Percentiles rank a stretch among this genome's conserved stretches.
Conservation (phyloP, 2,888 invertebrate genomes). For the Heliconius erato region DNA sequence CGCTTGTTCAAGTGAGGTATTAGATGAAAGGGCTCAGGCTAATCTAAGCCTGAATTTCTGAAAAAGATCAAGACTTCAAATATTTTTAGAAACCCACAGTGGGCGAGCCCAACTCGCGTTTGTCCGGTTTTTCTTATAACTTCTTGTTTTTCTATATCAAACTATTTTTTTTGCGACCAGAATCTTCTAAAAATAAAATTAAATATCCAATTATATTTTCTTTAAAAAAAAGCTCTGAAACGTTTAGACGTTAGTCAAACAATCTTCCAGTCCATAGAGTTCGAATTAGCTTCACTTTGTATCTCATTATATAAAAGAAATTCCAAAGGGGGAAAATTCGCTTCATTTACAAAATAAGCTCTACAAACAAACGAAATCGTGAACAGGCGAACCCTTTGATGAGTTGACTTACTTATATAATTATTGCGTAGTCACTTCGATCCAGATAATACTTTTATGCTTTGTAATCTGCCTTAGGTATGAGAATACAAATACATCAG, state of each 20-base stretch:
- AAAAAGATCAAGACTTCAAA: too few species aligned
- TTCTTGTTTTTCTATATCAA: too few species aligned
- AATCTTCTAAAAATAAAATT: not conserved
- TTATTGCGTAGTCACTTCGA: not conserved
- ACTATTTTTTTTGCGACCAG: too few species aligned
- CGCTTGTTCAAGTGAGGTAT: too few species aligned
- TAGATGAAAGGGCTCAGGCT: too few species aligned
- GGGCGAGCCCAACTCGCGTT: too few species aligned
- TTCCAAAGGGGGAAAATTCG: slow-evolving; percentile 56
- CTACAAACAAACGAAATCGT: slow-evolving; percentile 37
- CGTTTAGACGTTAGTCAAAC: slow-evolving; percentile 67
- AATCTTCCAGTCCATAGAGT: slow-evolving; percentile 65
- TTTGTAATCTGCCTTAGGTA: not conserved
- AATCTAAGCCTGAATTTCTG: too few species aligned
- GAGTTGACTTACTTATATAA: slow-evolving; percentile 28
- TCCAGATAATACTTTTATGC: not conserved
- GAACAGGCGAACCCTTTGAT: slow-evolving; percentile 33
- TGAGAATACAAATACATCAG: not conserved
- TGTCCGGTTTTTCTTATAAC: too few species aligned
- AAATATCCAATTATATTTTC: not conserved
- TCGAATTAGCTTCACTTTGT: slow-evolving; percentile 67
- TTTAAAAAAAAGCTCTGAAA: slow-evolving; percentile 20
- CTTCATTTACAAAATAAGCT: slow-evolving; percentile 42
- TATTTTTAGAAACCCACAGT: too few species aligned
- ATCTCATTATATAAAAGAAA: slow-evolving; percentile 65